Conservation (phyloP, 2,797 vertebrate species). For the Manis javanica region DNA sequence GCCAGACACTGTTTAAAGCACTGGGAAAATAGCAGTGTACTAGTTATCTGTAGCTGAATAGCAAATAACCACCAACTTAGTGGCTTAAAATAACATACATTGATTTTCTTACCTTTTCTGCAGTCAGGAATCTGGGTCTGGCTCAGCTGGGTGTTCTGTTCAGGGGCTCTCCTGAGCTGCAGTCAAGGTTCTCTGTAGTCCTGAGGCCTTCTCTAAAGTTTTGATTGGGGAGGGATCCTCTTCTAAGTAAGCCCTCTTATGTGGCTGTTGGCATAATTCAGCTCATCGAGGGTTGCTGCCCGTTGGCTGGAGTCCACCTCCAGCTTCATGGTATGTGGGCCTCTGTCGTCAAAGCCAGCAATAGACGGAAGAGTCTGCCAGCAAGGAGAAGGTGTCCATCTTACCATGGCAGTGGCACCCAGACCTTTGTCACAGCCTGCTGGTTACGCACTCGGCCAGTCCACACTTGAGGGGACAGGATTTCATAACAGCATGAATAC, state of each 20-base stretch:
- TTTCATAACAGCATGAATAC: neutral
- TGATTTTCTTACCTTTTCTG: neutral
- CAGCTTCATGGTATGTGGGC: neutral
- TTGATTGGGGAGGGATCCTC: too few relatives aligned
- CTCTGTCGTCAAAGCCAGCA: neutral
- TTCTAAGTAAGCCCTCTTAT: neutral
- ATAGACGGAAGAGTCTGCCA: neutral
- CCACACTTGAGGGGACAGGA: neutral
- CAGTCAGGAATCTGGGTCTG: neutral
- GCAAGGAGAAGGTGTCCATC: neutral
- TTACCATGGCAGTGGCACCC: neutral
- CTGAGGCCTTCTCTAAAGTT: neutral
- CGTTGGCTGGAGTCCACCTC: neutral
- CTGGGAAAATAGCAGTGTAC: neutral
- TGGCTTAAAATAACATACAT: neutral
- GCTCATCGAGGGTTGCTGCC: neutral
- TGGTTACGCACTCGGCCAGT: neutral
- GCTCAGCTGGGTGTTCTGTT: neutral
- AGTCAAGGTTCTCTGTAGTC: neutral
- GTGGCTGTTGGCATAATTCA: neutral
- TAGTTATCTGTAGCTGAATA: neutral
- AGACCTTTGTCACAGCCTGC: rapidly evolving
- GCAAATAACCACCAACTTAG: neutral
- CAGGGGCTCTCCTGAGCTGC: neutral
- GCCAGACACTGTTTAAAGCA: neutral